Evolutionary conservation across 2,888 invertebrate species (phyloP).

Genomic region (Ophonus ardosiacus): DNA sequence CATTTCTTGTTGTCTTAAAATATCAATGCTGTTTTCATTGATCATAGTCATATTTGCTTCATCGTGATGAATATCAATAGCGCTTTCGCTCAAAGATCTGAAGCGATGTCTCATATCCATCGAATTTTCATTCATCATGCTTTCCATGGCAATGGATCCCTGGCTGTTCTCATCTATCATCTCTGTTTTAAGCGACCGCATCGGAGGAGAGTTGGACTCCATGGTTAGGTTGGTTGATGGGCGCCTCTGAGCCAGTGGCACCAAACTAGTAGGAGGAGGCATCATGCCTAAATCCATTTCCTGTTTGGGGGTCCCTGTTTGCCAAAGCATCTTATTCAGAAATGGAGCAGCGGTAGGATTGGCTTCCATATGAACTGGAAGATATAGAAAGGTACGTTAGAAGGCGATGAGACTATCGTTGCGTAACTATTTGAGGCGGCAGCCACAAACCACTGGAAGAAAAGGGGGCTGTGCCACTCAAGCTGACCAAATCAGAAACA

Average conservation of each 20-base stretch:
- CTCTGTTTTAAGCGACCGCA: slow-evolving; percentile 81
- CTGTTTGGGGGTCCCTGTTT: slow-evolving; percentile 75
- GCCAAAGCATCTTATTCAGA: slow-evolving; percentile 72
- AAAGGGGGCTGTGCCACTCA: slow-evolving; percentile 74
- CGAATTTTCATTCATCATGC: slow-evolving; percentile 64
- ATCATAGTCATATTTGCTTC: slow-evolving; percentile 65
- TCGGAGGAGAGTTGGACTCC: slow-evolving; percentile 74
- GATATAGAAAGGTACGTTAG: slow-evolving; percentile 73
- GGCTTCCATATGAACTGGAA: slow-evolving; percentile 73
- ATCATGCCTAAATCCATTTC: slow-evolving; percentile 82
- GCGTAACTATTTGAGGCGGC: slow-evolving; percentile 71
- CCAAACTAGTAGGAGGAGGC: slow-evolving; percentile 81
- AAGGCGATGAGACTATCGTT: slow-evolving; percentile 67
- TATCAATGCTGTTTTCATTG: slow-evolving; percentile 72
- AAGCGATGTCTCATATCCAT: slow-evolving; percentile 73
- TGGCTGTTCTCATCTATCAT: slow-evolving; percentile 86
- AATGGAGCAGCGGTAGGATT: slow-evolving; percentile 68
- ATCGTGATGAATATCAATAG: slow-evolving; percentile 74
- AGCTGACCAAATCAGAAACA: slow-evolving; percentile 68
- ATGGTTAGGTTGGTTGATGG: slow-evolving; percentile 78
- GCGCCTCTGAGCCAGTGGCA: slow-evolving; percentile 81
- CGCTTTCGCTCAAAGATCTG: slow-evolving; percentile 74
- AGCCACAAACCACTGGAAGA: slow-evolving; percentile 75
- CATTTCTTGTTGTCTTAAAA: slow-evolving; percentile 64
- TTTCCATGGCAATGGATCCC: slow-evolving; percentile 77